A percentile compares a stretch with the other conserved stretches of the same genome.
These are phyloP conservation scores for Eptesicus fuscus DNA, from an alignment of 2,113 vertebrate species.

Conservation along the genomic window DNA sequence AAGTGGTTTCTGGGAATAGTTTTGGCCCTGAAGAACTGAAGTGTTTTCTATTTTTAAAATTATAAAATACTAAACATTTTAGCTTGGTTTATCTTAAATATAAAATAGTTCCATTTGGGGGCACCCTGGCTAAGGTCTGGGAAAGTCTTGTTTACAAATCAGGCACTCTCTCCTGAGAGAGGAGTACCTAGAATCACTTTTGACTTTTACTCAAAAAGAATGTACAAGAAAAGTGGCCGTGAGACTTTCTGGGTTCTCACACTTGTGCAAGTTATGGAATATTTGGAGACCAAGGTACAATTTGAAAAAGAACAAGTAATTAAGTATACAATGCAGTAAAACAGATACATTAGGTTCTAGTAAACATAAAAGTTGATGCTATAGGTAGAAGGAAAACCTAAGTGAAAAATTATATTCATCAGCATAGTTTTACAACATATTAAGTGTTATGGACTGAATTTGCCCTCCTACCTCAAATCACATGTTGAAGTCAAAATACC, in stretches of 20 bases:
- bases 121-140: neutral
- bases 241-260: neutral
- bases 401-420: neutral
- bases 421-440: neutral
- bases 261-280: neutral
- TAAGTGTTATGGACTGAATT: neutral
- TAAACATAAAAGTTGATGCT: neutral
- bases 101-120: neutral
- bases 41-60: neutral
- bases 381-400: neutral
- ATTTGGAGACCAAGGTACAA: neutral
- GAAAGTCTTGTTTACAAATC: neutral
- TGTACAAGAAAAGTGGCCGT: neutral
- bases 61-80: neutral
- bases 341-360: neutral
- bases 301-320: neutral
- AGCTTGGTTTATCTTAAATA: neutral
- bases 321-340: neutral
- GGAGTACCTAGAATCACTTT: neutral
- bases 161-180: neutral
- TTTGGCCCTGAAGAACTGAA: neutral
- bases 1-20: neutral
- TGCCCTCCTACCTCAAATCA: neutral
- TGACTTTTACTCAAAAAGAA: slow-evolving; percentile 8
- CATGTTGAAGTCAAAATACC: neutral